Percentiles rank a stretch among this genome's conserved stretches.
Evolutionary conservation across 2,113 vertebrate genomes (phyloP).

Genomic region (Dicerorhinus sumatrensis): DNA sequence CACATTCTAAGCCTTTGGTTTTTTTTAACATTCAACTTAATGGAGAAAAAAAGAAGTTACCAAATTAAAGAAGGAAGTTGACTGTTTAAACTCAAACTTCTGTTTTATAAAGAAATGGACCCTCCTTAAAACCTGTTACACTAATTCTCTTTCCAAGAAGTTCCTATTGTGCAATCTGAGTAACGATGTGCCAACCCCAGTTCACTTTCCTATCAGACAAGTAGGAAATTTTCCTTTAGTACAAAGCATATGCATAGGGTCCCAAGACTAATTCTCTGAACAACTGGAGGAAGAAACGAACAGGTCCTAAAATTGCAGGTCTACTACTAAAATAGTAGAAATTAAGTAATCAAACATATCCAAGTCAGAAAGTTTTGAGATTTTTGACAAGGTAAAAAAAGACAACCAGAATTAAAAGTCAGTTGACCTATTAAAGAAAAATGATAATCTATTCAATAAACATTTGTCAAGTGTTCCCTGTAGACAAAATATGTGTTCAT

Average conservation of each 20-base stretch:
- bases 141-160: slow-evolving; percentile 79
- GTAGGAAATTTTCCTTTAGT: slow-evolving; percentile 4
- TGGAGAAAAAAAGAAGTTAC: not conserved
- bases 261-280: slow-evolving; percentile 13
- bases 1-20: slow-evolving; percentile 14
- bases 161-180: slow-evolving; percentile 65
- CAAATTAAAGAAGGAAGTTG: slow-evolving; percentile 74
- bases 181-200: slow-evolving; percentile 46
- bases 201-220: slow-evolving; percentile 54
- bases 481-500: not conserved
- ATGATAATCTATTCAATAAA: slow-evolving; percentile 19
- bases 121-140: slow-evolving; percentile 74
- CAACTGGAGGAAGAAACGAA: slow-evolving; percentile 50
- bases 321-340: slow-evolving; percentile 25
- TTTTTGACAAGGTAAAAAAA: slow-evolving; percentile 14
- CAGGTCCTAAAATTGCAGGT: not conserved
- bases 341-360: not conserved
- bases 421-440: slow-evolving; percentile 37
- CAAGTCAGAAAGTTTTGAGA: not conserved
- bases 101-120: slow-evolving; percentile 60
- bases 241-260: not conserved
- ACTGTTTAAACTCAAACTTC: slow-evolving; percentile 49
- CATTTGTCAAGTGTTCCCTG: not conserved
- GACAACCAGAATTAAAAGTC: slow-evolving; percentile 17
- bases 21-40: not conserved